Percentiles rank a stretch among this genome's conserved stretches.
phyloP scores from a whole-genome alignment of 2,888 invertebrate species.

The Strigamia crassipes region DNA sequence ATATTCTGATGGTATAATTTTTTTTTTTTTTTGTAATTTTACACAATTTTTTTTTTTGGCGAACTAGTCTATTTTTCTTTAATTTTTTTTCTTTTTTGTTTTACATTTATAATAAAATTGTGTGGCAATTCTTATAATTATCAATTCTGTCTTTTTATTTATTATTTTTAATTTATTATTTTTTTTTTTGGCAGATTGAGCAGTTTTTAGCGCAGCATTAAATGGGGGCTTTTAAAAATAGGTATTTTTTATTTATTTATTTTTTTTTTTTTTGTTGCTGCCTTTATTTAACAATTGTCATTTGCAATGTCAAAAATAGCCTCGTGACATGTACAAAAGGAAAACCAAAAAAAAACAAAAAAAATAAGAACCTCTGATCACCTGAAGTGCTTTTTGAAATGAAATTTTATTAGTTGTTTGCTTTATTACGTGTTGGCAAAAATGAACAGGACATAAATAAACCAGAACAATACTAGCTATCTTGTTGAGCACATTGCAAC shows the following conservation, averaged over 20 bases:
- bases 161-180: constrained; percentile 1
- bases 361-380: constrained; percentile 13
- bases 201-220: background rate
- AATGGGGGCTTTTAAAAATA: background rate
- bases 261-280: background rate
- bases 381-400: constrained; percentile 28
- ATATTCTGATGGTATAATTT: background rate
- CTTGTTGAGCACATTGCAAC: constrained; percentile 33
- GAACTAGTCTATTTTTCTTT: background rate
- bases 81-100: background rate
- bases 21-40: background rate
- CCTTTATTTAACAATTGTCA: constrained; percentile 4
- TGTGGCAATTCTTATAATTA: constrained; percentile 8
- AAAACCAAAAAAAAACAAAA: background rate
- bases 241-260: background rate
- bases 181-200: background rate
- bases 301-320: constrained; percentile 32
- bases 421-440: constrained; percentile 27
- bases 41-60: constrained; percentile 4
- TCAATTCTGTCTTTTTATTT: background rate
- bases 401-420: constrained; percentile 33
- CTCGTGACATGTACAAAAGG: constrained; percentile 15
- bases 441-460: constrained; percentile 4
- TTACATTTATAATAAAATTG: constrained; percentile 18
- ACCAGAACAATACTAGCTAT: constrained; percentile 20